Conservation (phyloP, 2,113 vertebrate species). For the Candoia aspera region DNA sequence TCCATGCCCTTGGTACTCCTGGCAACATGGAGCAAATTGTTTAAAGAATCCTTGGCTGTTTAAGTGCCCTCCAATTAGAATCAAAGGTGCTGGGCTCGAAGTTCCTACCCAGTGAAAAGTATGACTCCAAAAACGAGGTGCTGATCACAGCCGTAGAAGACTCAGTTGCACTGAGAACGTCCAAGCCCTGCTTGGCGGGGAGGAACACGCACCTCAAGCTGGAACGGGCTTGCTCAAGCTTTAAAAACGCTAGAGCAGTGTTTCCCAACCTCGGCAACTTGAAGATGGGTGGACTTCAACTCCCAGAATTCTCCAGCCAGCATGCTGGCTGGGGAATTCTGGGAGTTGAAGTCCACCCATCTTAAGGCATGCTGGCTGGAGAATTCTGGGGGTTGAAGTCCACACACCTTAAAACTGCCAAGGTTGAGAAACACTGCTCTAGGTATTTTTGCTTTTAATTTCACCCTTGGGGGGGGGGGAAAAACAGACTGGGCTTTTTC, state of each 20-base stretch:
- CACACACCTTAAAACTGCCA: no score
- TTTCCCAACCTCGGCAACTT: no score
- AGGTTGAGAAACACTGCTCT: no score
- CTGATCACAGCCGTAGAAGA: background rate
- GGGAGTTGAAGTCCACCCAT: no score
- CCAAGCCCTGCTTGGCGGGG: no score
- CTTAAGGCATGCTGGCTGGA: background rate
- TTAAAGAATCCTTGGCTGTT: background rate
- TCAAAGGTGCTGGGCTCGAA: background rate
- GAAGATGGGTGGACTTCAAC: no score
- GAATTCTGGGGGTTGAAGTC: no score
- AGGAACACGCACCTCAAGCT: no score
- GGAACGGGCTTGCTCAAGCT: background rate
- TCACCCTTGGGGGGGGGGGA: background rate
- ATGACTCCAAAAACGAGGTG: background rate
- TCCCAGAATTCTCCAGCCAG: no score
- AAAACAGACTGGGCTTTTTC: background rate
- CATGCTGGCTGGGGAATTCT: background rate
- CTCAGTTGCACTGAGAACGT: background rate
- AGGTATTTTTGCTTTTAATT: background rate
- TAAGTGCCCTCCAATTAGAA: background rate
- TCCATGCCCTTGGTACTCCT: background rate
- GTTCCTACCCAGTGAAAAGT: background rate
- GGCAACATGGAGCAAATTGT: background rate
- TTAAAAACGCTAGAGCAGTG: background rate